phyloP scores from a whole-genome alignment of 2,888 invertebrate species.

The Mesochorus sp. region DNA sequence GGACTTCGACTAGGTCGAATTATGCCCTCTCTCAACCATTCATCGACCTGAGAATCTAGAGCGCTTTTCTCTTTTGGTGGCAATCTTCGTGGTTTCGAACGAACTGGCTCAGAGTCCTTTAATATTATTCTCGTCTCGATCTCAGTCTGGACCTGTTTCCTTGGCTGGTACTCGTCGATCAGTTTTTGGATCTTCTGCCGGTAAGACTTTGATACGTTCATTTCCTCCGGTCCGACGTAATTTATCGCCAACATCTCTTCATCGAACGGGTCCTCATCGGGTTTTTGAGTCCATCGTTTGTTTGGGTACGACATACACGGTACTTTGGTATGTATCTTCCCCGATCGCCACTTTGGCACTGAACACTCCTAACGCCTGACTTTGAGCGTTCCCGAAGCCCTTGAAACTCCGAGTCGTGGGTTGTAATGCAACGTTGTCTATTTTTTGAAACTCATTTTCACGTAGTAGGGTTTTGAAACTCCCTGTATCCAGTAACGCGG shows the following conservation, averaged over 20 bases:
- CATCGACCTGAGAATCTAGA: slow-evolving; percentile 61
- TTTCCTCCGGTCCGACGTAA: neutral
- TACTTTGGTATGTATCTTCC: slow-evolving; percentile 25
- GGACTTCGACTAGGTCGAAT: slow-evolving; percentile 56
- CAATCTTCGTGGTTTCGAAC: slow-evolving; percentile 28
- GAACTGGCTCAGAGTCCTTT: slow-evolving; percentile 56
- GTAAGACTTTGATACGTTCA: neutral
- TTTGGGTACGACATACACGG: slow-evolving; percentile 24
- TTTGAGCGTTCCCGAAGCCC: slow-evolving; percentile 27
- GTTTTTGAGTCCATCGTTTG: slow-evolving; percentile 3
- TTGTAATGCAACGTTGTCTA: slow-evolving; percentile 39
- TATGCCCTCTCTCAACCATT: slow-evolving; percentile 64
- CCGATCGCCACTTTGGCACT: slow-evolving; percentile 5
- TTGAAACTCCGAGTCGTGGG: slow-evolving; percentile 14
- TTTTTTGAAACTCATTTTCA: slow-evolving; percentile 35
- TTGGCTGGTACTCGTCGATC: slow-evolving; percentile 44
- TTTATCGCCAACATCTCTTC: neutral
- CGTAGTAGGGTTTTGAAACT: slow-evolving; percentile 49
- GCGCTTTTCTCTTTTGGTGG: slow-evolving; percentile 55
- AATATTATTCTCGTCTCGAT: slow-evolving; percentile 59
- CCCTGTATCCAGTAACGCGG: slow-evolving; percentile 55
- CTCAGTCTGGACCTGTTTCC: slow-evolving; percentile 30
- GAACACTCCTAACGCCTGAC: slow-evolving; percentile 29
- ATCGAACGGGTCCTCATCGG: neutral
- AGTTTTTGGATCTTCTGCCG: slow-evolving; percentile 29